Evolutionary conservation across 2,797 vertebrate species (phyloP).

Genomic region (Hipposideros larvatus): DNA sequence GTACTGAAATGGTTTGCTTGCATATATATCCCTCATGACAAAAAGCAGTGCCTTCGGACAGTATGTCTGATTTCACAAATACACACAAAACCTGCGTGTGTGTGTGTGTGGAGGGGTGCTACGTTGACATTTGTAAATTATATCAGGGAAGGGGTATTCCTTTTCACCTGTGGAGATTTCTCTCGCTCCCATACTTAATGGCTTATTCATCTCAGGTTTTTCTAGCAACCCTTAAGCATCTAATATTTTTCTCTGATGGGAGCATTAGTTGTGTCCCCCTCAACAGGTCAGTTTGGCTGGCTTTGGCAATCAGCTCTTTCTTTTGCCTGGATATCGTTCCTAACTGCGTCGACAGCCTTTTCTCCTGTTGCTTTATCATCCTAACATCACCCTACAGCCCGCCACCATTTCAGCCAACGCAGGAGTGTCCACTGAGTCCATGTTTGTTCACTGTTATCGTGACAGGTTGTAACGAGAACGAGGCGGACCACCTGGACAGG

Average conservation of each 20-base stretch:
- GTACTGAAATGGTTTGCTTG: neutral
- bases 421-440: neutral
- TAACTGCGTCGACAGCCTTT: neutral
- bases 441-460: slow-evolving; percentile 44
- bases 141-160: neutral
- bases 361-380: fast-evolving
- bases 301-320: neutral
- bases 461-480: slow-evolving; percentile 98
- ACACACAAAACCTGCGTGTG: neutral
- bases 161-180: neutral
- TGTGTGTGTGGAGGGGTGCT: too few relatives aligned
- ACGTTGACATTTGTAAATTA: too few relatives aligned
- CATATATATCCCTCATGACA: too few relatives aligned
- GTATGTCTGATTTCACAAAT: neutral
- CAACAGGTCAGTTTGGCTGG: neutral
- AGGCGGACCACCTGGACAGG: slow-evolving; percentile 97
- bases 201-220: neutral
- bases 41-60: neutral
- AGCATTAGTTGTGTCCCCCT: neutral
- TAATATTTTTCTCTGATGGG: neutral
- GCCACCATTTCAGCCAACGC: neutral
- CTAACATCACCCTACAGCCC: neutral
- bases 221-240: neutral
- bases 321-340: neutral
- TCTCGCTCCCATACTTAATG: neutral